These are phyloP conservation scores for Oligia strigilis DNA, from an alignment of 2,888 invertebrate genomes.

Conservation along the genomic window DNA sequence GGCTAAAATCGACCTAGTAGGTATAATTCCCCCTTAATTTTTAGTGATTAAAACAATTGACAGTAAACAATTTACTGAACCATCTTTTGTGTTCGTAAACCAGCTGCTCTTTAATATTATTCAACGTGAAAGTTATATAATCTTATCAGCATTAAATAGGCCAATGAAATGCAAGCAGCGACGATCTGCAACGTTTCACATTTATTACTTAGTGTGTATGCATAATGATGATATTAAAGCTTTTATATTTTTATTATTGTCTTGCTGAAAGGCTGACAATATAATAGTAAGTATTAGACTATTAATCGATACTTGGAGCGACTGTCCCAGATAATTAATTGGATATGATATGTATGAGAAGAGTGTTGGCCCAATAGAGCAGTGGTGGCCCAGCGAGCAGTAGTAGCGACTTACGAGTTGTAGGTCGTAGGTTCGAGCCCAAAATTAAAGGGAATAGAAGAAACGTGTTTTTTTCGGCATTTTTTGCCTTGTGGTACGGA, in stretches of 20 bases:
- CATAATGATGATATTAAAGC: slow-evolving; percentile 20
- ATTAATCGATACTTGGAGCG: neutral
- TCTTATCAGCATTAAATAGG: neutral
- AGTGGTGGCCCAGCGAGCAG: no score
- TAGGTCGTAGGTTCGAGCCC: no score
- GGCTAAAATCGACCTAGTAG: neutral
- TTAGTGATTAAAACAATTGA: no score
- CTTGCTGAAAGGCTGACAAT: neutral
- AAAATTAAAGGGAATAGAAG: no score
- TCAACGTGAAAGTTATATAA: slow-evolving; percentile 1
- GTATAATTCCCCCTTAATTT: no score
- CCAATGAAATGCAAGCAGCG: slow-evolving; percentile 14
- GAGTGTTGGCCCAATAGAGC: no score
- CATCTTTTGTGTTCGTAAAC: neutral
- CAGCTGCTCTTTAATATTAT: neutral
- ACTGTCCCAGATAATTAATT: neutral
- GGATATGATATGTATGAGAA: no score
- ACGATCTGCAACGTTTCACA: slow-evolving; percentile 3
- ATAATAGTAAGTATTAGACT: neutral
- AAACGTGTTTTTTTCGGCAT: no score
- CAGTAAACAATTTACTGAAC: no score
- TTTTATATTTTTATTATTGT: neutral
- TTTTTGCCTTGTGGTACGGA: no score
- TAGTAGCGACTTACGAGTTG: no score
- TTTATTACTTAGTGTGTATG: slow-evolving; percentile 16